Percentiles rank a stretch among this genome's conserved stretches.
Evolutionary conservation across 2,888 invertebrate species (phyloP).

Genomic region (Eilema sororculum): DNA sequence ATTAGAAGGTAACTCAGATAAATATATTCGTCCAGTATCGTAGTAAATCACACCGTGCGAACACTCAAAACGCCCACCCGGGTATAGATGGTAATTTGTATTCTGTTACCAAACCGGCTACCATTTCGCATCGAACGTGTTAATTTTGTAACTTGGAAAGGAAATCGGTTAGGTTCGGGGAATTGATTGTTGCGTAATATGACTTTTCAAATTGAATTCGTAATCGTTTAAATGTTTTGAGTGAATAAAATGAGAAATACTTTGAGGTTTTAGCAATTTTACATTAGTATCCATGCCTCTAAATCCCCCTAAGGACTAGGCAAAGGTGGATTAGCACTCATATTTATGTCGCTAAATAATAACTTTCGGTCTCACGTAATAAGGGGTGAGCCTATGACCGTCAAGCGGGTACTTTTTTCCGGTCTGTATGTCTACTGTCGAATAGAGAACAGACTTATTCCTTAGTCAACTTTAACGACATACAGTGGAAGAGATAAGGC

Average conservation of each 20-base stretch:
- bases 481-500: too few relatives aligned
- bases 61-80: conserved; percentile 21
- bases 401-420: too few relatives aligned
- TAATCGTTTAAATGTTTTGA: neutral
- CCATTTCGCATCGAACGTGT: conserved; percentile 44
- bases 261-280: too few relatives aligned
- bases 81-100: conserved; percentile 44
- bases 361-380: too few relatives aligned
- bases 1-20: neutral
- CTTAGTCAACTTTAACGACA: too few relatives aligned
- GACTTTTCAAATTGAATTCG: neutral
- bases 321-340: too few relatives aligned
- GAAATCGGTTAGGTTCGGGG: conserved; percentile 20
- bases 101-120: conserved; percentile 35
- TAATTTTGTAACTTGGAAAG: conserved; percentile 36
- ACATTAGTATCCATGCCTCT: too few relatives aligned
- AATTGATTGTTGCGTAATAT: conserved; percentile 22
- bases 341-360: too few relatives aligned
- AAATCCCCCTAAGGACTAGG: too few relatives aligned
- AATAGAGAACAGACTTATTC: too few relatives aligned
- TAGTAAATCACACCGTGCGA: conserved; percentile 42
- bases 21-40: conserved; percentile 36
- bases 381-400: too few relatives aligned
- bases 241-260: neutral
- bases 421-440: too few relatives aligned